Evolutionary conservation across 2,888 invertebrate species (phyloP).

Genomic region (Tachina fera): DNA sequence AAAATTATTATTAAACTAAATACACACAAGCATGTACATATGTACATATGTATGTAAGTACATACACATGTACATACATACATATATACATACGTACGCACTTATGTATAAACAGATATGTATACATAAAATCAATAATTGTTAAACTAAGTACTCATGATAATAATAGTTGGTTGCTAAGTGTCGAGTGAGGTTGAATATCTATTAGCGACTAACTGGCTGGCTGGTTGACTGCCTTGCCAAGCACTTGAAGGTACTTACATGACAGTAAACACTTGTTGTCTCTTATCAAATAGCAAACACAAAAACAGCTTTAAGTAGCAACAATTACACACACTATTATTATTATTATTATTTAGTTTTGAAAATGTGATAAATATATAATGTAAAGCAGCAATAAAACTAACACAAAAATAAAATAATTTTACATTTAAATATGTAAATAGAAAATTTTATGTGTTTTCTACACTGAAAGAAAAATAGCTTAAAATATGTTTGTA

Average conservation of each 20-base stretch:
- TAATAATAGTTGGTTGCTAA: constrained; percentile 34
- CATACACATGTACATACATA: neutral
- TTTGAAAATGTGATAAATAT: constrained; percentile 30
- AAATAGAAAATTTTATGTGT: neutral
- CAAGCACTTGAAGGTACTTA: constrained; percentile 18
- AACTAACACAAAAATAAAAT: neutral
- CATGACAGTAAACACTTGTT: constrained; percentile 6
- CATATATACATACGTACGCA: neutral
- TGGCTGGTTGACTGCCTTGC: constrained; percentile 31
- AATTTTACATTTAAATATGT: constrained; percentile 9
- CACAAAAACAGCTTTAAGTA: constrained; percentile 7
- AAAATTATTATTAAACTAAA: constrained; percentile 24
- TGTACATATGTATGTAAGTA: neutral
- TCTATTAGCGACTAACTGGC: constrained; percentile 49
- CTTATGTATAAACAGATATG: neutral
- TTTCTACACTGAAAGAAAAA: neutral
- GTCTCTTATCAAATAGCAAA: constrained; percentile 16
- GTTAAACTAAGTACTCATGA: neutral
- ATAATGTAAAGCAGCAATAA: neutral
- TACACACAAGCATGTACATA: neutral
- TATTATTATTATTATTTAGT: neutral
- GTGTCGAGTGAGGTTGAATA: constrained; percentile 13
- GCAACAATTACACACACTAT: constrained; percentile 20
- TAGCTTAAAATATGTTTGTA: too few relatives aligned
- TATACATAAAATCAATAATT: constrained; percentile 32